Evolutionary conservation across 2,113 vertebrate genomes (phyloP).

Genomic region (Rhynchomys soricoides): DNA sequence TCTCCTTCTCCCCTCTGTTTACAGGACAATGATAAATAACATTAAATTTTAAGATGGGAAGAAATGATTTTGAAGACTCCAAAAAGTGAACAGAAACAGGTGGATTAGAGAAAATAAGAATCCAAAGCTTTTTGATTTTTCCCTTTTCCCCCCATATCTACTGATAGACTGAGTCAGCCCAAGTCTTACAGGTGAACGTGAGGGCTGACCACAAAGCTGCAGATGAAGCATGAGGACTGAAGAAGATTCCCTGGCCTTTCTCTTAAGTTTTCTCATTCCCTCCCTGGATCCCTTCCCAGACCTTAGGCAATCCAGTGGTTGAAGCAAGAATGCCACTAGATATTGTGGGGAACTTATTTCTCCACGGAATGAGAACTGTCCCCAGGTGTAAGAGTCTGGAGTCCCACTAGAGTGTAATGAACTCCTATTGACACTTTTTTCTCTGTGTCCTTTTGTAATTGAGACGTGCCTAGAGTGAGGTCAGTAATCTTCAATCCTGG

Average conservation of each 20-base stretch:
- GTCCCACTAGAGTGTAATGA: not conserved
- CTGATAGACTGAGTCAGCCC: not conserved
- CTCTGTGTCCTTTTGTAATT: not conserved
- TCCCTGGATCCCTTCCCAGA: not conserved
- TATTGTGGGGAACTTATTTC: not conserved
- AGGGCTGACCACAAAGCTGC: not conserved
- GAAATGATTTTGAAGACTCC: not conserved
- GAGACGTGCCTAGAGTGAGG: not conserved
- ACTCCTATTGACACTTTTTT: not conserved
- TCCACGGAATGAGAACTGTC: not conserved
- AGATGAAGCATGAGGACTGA: not conserved
- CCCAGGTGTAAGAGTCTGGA: not conserved
- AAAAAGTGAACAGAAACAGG: not conserved
- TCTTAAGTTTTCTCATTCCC: not conserved
- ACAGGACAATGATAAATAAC: not conserved
- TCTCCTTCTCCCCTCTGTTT: not conserved
- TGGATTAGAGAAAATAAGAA: not conserved
- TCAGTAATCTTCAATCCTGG: not conserved
- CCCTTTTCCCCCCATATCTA: not conserved
- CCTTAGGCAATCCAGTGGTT: too few species aligned
- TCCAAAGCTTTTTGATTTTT: not conserved
- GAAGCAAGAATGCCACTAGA: not conserved
- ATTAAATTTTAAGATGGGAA: not conserved
- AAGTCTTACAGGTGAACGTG: not conserved
- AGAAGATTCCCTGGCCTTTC: not conserved